Evolutionary conservation across 1,140 invertebrate species (phyloP), one percentile per base, ranked within the genome.

Genomic region (Heliconius himera): DNA sequence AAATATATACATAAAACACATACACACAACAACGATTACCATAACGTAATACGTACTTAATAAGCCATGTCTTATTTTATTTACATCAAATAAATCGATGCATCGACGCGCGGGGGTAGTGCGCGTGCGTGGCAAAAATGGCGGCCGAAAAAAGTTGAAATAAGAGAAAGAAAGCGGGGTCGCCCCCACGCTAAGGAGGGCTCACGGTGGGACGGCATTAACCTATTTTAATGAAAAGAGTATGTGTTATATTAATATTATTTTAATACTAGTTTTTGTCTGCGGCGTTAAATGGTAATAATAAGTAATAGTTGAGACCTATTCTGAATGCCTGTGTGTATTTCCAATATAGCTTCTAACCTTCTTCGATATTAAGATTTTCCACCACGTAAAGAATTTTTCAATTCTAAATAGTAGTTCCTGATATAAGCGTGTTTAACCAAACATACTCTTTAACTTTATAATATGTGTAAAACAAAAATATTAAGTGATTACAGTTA

Each of bases 61-160:
- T 77, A 77, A 66, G 22, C 76, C 70, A 29, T 77, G 70, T 77
- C 76, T 72, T 81, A 77, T 81, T 87, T 92, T 93, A 91, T 93
- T 91, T 92, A 91, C 87, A 66, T 81, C 85, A 86, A 82, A 89
- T 88, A 89, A 90, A 92, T 92, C 91, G 91, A 92, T 92, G 90
- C 79, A 80, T 89, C 83, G 85, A 87, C 84, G 81, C 81, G 81
- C 77, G 78, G 82, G 80, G 78, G 73, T 78, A 87, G 56, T 84
- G 88, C 92, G 92, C 92, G 78, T 89, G 92, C 92, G 92, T 85
- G 77, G 81, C 79, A 92, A 94, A 93, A 93, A 94, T 94, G 92
- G 92, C 92, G 81, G 83, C 85, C 84, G 85, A 88, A 94, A 93
- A 94, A 94, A 90, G 83, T 84, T 88, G 89, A 92, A 93, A 92